Base-by-base conservation (phyloP, 2,113 vertebrate species). In the Halichoeres trimaculatus region DNA sequence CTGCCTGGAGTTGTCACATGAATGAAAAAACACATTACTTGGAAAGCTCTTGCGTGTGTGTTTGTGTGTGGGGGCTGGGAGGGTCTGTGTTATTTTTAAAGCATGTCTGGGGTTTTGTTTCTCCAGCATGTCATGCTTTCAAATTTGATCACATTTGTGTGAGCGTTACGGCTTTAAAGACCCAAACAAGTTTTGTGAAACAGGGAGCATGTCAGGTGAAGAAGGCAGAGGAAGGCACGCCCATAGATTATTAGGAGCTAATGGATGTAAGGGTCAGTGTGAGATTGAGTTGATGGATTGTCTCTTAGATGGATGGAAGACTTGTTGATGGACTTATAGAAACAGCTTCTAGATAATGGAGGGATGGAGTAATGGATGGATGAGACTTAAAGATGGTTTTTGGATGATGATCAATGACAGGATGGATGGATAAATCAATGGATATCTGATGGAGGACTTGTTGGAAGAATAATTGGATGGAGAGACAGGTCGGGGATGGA, bases 1-100 rank as follows among this genome's bases (percentile, higher is more conserved):
- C 43, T 26, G 54, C 54, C 80, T 4, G 45, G 13, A 59, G 62
- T 8, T 6, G 13, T 82, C 73, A 78, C 83, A 74, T 80, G 78
- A 65, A 26, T 10, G 34, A 40, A 70, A 43, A 45, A 45, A 19
- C 43, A 61, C 35, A 47, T 38, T 19, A 67, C 24, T 47, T 12
- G 12, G 35, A 55, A 5, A 51, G 35, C 10, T 0, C 75, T 26
- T 59, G 24, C 38, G 19, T 62, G 41, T 57, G 23, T 43, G 66
- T 51, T 48, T 43, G 1, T 47, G 2, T 43, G 53, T 10, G 20
- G 41, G 12, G 10, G 7, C 14, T 45, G 43, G 43, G 17, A 45
- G 17, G 13, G 4, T 45, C 17, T 19, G 16, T 7, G 43, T 17
- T 19, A 45, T 52, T 51, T 13, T 1, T 14, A 34, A 13, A 24